A percentile compares a stretch with the other conserved stretches of the same genome.
Evolutionary conservation across 2,113 vertebrate species (phyloP).

Genomic region (Scytalopus superciliaris): DNA sequence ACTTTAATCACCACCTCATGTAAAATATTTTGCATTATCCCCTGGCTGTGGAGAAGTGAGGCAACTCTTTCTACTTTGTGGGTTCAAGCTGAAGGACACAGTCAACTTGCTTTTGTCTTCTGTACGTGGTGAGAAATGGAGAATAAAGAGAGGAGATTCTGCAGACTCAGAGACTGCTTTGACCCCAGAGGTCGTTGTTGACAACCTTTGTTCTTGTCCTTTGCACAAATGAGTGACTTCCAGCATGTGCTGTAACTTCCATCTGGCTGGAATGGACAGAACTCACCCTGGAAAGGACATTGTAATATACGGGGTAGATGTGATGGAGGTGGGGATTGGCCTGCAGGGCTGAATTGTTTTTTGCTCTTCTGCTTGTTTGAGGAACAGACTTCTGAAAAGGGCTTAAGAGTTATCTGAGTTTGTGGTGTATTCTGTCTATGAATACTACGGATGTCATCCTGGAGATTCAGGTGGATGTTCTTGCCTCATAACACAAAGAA

Average conservation of each 20-base stretch:
- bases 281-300: not conserved
- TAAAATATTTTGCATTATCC: not conserved
- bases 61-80: not conserved
- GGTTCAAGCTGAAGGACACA: not conserved
- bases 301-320: not conserved
- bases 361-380: not conserved
- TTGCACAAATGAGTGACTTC: not conserved
- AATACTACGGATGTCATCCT: not conserved
- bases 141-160: not conserved
- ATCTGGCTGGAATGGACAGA: not conserved
- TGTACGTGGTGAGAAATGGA: not conserved
- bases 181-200: fast-evolving
- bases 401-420: not conserved
- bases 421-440: not conserved
- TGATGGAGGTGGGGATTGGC: not conserved
- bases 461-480: not conserved
- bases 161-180: not conserved
- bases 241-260: fast-evolving
- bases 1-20: fast-evolving
- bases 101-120: not conserved
- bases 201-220: not conserved
- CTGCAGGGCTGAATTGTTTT: not conserved
- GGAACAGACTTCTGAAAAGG: not conserved
- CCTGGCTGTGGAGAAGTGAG: not conserved
- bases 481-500: not conserved